phyloP scores from a whole-genome alignment of 2,113 vertebrate genomes.

The Pseudolaguvia tuberculata region DNA sequence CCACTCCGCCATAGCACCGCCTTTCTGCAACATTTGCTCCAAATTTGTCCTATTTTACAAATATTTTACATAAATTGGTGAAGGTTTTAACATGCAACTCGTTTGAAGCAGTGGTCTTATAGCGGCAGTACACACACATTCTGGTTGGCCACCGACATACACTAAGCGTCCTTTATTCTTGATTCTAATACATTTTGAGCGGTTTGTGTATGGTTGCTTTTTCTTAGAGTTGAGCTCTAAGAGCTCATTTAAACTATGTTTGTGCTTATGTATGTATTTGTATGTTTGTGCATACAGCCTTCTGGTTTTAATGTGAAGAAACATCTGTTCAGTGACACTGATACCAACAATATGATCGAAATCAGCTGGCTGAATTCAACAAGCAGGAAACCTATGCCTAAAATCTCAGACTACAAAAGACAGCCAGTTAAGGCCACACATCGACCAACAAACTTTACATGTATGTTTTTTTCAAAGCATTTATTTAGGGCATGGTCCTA shows the following conservation, averaged over 20 bases:
- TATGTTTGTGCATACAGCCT: conserved; percentile 27
- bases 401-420: conserved; percentile 75
- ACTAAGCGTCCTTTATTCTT: too few relatives aligned
- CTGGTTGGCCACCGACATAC: too few relatives aligned
- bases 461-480: conserved; percentile 48
- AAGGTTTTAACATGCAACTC: too few relatives aligned
- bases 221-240: neutral
- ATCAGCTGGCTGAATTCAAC: conserved; percentile 83
- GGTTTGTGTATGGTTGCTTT: neutral
- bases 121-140: too few relatives aligned
- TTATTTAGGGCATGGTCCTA: neutral
- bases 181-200: neutral
- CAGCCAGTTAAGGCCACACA: conserved; percentile 50
- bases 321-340: conserved; percentile 85
- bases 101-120: too few relatives aligned
- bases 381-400: conserved; percentile 70
- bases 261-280: conserved; percentile 1
- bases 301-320: conserved; percentile 62
- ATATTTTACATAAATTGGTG: too few relatives aligned
- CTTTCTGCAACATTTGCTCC: too few relatives aligned
- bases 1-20: too few relatives aligned
- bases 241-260: neutral
- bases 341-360: conserved; percentile 74
- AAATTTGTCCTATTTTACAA: too few relatives aligned
- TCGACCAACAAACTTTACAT: conserved; percentile 35